Base-by-base conservation (phyloP, 2,113 vertebrate genomes). In the Psettodes erumei region DNA sequence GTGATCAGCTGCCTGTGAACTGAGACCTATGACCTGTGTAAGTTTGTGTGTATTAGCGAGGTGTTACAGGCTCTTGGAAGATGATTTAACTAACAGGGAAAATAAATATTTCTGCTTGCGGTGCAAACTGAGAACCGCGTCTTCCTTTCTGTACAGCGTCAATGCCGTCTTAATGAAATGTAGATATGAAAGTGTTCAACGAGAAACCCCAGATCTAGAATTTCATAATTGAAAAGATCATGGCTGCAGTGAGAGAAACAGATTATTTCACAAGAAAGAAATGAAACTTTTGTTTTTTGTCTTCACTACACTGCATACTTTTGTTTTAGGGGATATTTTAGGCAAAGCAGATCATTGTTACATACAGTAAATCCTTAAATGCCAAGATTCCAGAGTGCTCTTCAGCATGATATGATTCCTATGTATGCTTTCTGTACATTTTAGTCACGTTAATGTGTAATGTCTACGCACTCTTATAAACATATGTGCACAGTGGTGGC, bases 1-100 rank as follows among this genome's bases (percentile, higher is more conserved):
- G 43, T 10, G 48, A 72, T 72, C 55, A 37, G 37, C 18, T 76
- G 43, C 67, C 54, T 37, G 69, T 66, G 71, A 85, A 72, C 72
- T 11, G 1, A 61, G 76, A 87, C 77, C 83, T 86, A 83, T 85
- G 79, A 81, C 81, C 35, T 0, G 69, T 21, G 2, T 4, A 33
- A 55, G 13, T 35, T 18, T 19, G 12, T 61, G 35, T 62, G 25
- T 45, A 7, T 27, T n/a, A 60, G 18, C 53, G 45, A 62, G 45
- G 45, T 51, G 6, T 50, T 45, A 18, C 42, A 45, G 40, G 43
- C 38, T 53, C 37, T 43, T 4, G 18, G 62, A 45, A 35, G 10
- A 25, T 35, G 35, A 47, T 64, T 71, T 28, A 65, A 40, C 25
- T 10, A 27, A n/a, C n/a, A 11, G 21, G 48, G 55, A 12, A 51